Base-by-base conservation (phyloP, 2,113 vertebrate species). In the Mesocricetus auratus region DNA sequence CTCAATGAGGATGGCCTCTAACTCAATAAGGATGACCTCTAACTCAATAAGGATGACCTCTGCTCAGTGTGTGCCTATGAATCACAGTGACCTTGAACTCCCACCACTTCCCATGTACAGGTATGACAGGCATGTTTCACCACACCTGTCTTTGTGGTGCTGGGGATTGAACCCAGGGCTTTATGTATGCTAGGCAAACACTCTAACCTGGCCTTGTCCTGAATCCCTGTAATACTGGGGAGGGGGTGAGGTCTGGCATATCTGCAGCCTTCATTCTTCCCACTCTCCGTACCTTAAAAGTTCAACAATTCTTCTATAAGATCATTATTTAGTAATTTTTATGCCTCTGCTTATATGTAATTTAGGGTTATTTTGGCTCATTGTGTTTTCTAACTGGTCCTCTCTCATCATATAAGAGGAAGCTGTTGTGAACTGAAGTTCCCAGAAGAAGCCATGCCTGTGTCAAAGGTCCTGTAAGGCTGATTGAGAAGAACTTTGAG, bases 321-420 rank as follows among this genome's bases (percentile, higher is more conserved):
- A 66, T 62, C 56, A 53, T 39, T 90, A 33, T 64, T 62, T 69
- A 33, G 69, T 78, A 74, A 16, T 77, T 86, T 88, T 45, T 45
- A 79, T 60, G 75, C 29, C 79, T 87, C 56, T 94, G n/a, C 50
- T 91, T 1, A 62, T 29, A 81, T 79, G 36, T 68, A 95, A 69
- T 69, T 39, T 75, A 75, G 31, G 17, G 56, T 78, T 93, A 74
- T 74, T 94, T 93, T 26, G 53, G 22, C 33, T 21, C 26, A 53
- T 89, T 89, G 5, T 60, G 42, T 83, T 97, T 93, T 82, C 36
- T 74, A 93, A 53, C 12, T 79, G 21, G 47, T 50, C 36, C 56
- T 73, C 85, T 58, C 90, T 26, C 26, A 89, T 86, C 50, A 9
- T 53, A 79, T 89, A 74, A 73, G 29, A 86, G 42, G 88, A 94